A percentile compares a stretch with the other conserved stretches of the same genome.
These are phyloP conservation scores for Porites lutea DNA, from an alignment of 64 coral and sea anemone genomes.

Conservation along the genomic window DNA sequence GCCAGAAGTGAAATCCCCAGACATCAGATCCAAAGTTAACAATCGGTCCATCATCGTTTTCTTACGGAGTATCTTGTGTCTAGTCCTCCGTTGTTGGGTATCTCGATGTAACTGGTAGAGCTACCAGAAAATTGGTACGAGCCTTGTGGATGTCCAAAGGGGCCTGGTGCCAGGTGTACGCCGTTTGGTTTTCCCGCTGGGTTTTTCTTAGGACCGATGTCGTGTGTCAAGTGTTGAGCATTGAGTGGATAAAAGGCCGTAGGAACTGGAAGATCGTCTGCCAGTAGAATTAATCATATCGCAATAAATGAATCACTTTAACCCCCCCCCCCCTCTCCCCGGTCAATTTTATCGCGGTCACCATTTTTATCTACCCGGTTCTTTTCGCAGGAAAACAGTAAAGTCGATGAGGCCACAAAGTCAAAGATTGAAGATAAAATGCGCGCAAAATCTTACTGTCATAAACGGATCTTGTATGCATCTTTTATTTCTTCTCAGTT, in stretches of 20 bases:
- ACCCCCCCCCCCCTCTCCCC: too few species aligned
- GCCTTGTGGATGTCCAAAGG: background rate
- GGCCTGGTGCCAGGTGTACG: background rate
- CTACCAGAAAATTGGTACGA: conserved; percentile 1
- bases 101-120: conserved; percentile 1
- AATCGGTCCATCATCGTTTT: background rate
- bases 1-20: conserved; percentile 3
- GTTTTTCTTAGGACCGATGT: background rate
- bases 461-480: too few species aligned
- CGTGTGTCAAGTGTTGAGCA: background rate
- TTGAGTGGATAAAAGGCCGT: background rate
- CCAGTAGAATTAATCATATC: background rate
- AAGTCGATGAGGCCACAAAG: too few species aligned
- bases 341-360: too few species aligned
- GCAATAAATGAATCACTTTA: background rate
- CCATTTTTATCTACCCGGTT: too few species aligned
- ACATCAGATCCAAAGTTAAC: background rate
- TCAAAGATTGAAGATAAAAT: too few species aligned
- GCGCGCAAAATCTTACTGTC: too few species aligned
- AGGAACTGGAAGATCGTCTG: background rate
- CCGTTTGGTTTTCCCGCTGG: background rate
- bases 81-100: background rate
- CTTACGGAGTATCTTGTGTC: conserved; percentile 3
- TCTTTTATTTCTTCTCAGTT: too few species aligned
- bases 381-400: too few species aligned